These are phyloP conservation scores for Palythoa heliodiscus DNA, from an alignment of 92 coral and sea anemone species.

Conservation along the genomic window DNA sequence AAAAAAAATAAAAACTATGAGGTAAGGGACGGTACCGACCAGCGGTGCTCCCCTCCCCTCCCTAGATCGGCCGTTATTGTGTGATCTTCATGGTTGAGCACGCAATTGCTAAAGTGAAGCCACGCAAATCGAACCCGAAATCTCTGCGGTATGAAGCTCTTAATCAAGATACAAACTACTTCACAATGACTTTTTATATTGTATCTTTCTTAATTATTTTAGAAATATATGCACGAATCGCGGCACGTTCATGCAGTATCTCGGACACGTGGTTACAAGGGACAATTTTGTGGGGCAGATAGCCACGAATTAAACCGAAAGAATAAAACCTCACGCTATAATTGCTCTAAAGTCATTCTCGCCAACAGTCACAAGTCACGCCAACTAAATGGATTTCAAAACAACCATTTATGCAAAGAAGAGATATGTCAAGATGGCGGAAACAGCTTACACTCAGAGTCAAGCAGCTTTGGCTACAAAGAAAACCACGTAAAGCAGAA, in stretches of 20 bases:
- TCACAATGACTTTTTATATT: not conserved
- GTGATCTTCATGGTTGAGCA: no score
- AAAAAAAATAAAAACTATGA: no score
- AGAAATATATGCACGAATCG: conserved; percentile 44
- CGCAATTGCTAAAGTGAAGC: no score
- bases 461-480: not conserved
- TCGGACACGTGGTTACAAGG: conserved; percentile 34
- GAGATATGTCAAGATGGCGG: not conserved
- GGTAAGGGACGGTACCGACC: no score
- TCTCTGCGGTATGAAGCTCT: no score
- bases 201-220: not conserved
- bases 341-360: not conserved
- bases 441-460: not conserved
- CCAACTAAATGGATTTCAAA: not conserved
- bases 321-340: not conserved
- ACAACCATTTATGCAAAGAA: not conserved
- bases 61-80: no score
- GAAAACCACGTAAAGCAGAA: not conserved
- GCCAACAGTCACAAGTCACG: not conserved
- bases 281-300: conserved; percentile 17
- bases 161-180: not conserved
- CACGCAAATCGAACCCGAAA: no score
- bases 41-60: no score
- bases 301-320: not conserved
- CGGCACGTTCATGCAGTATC: conserved; percentile 33